Percentiles rank a stretch among this genome's conserved stretches.
Evolutionary conservation across 2,888 invertebrate genomes (phyloP).

Genomic region (Abrostola tripartita): DNA sequence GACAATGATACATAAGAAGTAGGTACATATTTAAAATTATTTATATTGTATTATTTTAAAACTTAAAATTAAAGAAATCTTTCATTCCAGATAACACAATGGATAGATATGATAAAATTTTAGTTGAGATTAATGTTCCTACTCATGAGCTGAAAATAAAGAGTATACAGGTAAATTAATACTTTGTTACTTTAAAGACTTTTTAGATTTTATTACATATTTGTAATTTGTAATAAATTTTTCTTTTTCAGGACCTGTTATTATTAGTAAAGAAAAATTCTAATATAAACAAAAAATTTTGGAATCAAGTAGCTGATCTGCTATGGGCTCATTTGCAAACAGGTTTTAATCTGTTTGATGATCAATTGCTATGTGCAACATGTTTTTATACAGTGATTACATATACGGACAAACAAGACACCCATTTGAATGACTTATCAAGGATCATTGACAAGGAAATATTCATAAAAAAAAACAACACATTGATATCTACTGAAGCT

Average conservation of each 20-base stretch:
- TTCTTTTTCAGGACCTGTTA: conserved; percentile 71
- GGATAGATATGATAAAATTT: conserved; percentile 58
- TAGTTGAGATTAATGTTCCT: conserved; percentile 58
- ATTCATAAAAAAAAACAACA: conserved; percentile 37
- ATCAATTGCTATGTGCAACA: conserved; percentile 80
- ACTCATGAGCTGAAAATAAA: conserved; percentile 60
- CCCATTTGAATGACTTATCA: conserved; percentile 65
- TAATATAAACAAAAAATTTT: conserved; percentile 50
- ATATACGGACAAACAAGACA: conserved; percentile 62
- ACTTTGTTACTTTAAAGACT: conserved; percentile 10
- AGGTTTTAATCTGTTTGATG: conserved; percentile 73
- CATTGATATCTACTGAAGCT: conserved; percentile 51
- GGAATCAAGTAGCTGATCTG: conserved; percentile 62
- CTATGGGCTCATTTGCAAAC: conserved; percentile 73
- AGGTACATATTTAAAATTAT: conserved; percentile 10
- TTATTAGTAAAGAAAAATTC: conserved; percentile 59
- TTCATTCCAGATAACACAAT: conserved; percentile 57
- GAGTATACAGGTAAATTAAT: conserved; percentile 69
- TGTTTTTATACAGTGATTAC: conserved; percentile 76
- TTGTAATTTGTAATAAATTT: neutral
- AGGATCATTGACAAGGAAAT: conserved; percentile 62
- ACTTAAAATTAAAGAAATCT: conserved; percentile 12
- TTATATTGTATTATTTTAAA: too few species aligned
- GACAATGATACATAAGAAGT: neutral
- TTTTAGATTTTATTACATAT: neutral